Conservation (phyloP, 64 coral and sea anemone genomes). For the Actinia equina region DNA sequence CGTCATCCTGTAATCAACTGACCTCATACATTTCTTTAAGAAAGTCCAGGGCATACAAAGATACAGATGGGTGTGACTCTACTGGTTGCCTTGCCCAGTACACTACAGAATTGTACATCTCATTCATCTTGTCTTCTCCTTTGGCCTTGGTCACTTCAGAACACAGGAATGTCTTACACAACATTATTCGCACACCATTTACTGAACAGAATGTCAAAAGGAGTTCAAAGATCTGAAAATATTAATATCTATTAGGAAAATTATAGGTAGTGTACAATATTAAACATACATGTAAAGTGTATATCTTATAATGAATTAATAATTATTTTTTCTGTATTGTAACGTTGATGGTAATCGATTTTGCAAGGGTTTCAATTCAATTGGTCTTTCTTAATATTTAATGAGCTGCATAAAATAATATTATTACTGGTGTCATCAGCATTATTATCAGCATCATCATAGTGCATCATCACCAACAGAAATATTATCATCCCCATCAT, state of each 20-base stretch:
- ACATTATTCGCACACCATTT: slow-evolving; percentile 49
- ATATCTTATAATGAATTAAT: no score
- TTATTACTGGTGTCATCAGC: neutral
- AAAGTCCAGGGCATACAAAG: slow-evolving; percentile 80
- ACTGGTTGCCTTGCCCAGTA: slow-evolving; percentile 76
- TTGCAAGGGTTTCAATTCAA: no score
- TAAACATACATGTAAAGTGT: no score
- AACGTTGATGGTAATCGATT: no score
- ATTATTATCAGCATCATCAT: no score
- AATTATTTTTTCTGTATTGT: no score
- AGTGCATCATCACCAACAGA: no score
- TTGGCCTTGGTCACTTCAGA: slow-evolving; percentile 38
- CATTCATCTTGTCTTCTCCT: slow-evolving; percentile 46
- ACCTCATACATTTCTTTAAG: slow-evolving; percentile 98
- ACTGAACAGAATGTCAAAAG: slow-evolving; percentile 84
- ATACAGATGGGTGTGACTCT: slow-evolving; percentile 67
- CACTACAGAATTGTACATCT: slow-evolving; percentile 60
- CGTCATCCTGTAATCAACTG: neutral
- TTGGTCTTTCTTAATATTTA: no score
- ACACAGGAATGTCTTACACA: slow-evolving; percentile 69
- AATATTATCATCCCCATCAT: neutral
- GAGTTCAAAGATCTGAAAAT: slow-evolving; percentile 79
- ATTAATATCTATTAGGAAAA: neutral
- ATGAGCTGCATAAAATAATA: neutral
- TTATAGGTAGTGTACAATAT: neutral